Base-by-base conservation (phyloP, 2,888 invertebrate species). In the Chydorus sphaericus region DNA sequence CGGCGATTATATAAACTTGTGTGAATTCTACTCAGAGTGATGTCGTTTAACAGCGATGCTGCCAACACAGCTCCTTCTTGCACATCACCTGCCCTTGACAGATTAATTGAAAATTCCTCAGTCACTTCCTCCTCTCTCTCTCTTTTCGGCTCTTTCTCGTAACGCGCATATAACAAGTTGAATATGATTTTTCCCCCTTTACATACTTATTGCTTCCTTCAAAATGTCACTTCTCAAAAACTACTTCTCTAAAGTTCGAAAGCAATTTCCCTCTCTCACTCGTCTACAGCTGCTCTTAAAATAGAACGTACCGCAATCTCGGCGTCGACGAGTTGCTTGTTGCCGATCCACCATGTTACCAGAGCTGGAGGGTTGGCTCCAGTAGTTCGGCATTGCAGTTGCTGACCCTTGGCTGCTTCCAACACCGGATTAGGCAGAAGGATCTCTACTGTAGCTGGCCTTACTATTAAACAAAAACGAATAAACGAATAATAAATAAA, bases 291-390 rank as follows among this genome's bases (percentile, higher is more conserved):
- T 23, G n/a, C n/a, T 7, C 26, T 23, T 10, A 33, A 28, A 31
- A 55, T 14, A 20, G 26, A 54, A 54, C 73, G 75, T 72, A 86
- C 87, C 79, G 37, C 11, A 14, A 33, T 49, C 36, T 36, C 36
- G 23, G 36, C 37, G 18, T 29, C 53, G 62, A 80, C 79, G 70
- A 89, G 83, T 65, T 79, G 79, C 62, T 81, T 75, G 70, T 83
- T 84, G 67, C 63, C 65, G 49, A 62, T 62, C 63, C 63, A 65
- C 66, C 66, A 66, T 14, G 63, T 63, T 31, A 66, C 61, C 23
- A 62, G 59, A 5, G 66, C 62, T 3, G 65, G 64, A 29, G 66
- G 63, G 18, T 63, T 61, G 14, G 66, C 66, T 2, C 66, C 66
- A 10, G 61, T 57, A 3, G 63, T 59, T 28, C 58, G 59, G 56